phyloP scores from a whole-genome alignment of 2,888 invertebrate genomes.

The Drosophila fulvimacula region DNA sequence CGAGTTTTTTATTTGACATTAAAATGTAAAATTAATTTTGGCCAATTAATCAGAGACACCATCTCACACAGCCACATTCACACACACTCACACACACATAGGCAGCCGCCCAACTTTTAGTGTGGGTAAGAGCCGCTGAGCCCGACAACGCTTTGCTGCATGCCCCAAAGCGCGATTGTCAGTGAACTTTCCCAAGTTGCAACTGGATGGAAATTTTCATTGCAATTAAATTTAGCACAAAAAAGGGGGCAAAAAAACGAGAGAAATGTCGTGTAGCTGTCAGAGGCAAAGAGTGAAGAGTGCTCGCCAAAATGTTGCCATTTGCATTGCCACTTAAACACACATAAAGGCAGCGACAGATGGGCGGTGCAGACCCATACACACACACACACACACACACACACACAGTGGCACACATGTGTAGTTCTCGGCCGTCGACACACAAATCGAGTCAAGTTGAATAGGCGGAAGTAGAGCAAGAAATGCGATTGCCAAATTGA shows the following conservation, averaged over 20 bases:
- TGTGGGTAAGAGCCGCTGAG: not conserved
- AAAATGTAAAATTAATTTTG: conserved; percentile 71
- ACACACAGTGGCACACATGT: conserved; percentile 7
- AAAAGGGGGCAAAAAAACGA: conserved; percentile 44
- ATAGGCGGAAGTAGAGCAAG: conserved; percentile 81
- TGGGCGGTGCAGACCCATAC: conserved; percentile 19
- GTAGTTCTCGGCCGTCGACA: conserved; percentile 55
- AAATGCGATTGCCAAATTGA: conserved; percentile 81
- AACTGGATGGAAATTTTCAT: conserved; percentile 72
- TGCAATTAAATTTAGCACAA: conserved; percentile 78
- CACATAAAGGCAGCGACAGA: conserved; percentile 65
- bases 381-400: conserved; percentile 19
- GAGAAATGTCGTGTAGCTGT: conserved; percentile 72
- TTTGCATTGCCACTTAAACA: conserved; percentile 81
- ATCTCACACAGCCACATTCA: conserved; percentile 17
- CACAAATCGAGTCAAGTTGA: conserved; percentile 81
- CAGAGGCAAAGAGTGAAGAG: conserved; percentile 69
- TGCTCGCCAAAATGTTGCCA: conserved; percentile 76
- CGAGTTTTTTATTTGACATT: conserved; percentile 59
- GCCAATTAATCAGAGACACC: conserved; percentile 67
- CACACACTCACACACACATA: not conserved
- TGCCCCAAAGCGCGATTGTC: conserved; percentile 48
- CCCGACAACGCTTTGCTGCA: conserved; percentile 4
- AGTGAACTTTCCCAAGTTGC: conserved; percentile 61
- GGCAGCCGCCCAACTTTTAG: conserved; percentile 11